Percentiles rank a stretch among this genome's conserved stretches.
phyloP scores from a whole-genome alignment of 2,113 vertebrate species.

The Pycnonotus jocosus region DNA sequence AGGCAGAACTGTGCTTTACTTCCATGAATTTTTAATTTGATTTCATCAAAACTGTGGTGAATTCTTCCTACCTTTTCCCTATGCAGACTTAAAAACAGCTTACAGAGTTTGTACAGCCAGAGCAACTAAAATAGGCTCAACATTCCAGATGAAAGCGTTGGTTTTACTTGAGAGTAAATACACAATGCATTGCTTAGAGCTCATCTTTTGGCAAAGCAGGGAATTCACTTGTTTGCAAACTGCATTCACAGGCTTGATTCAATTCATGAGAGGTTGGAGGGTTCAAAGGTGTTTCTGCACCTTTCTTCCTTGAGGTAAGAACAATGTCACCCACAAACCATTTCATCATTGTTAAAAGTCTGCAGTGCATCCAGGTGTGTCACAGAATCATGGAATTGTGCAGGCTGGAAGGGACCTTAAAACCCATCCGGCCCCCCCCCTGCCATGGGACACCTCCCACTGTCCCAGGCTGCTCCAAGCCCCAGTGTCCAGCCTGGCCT shows the following conservation, averaged over 20 bases:
- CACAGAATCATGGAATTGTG: too few relatives aligned
- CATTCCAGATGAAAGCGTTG: not conserved
- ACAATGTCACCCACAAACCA: not conserved
- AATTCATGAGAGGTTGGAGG: not conserved
- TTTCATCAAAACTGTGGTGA: not conserved
- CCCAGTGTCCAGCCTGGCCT: not conserved
- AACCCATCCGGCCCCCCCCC: rapidly evolving
- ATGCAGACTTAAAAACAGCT: not conserved
- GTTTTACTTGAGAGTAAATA: not conserved
- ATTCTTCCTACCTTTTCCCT: not conserved
- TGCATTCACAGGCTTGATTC: not conserved
- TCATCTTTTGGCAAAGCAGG: not conserved
- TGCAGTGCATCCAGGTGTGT: not conserved
- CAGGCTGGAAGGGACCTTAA: rapidly evolving
- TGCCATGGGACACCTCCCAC: not conserved
- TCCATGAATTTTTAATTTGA: slow-evolving; percentile 23
- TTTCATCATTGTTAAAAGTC: not conserved
- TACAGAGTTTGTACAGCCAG: not conserved
- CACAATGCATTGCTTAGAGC: not conserved
- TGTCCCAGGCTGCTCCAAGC: not conserved
- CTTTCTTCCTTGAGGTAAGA: not conserved
- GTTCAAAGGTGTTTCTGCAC: not conserved
- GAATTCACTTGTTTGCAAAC: not conserved
- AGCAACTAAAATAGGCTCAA: not conserved
- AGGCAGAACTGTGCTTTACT: not conserved